Evolutionary conservation across 2,888 invertebrate genomes (phyloP), one percentile per base, ranked within the genome.

Genomic region (Mimumesa dahlbomi): DNA sequence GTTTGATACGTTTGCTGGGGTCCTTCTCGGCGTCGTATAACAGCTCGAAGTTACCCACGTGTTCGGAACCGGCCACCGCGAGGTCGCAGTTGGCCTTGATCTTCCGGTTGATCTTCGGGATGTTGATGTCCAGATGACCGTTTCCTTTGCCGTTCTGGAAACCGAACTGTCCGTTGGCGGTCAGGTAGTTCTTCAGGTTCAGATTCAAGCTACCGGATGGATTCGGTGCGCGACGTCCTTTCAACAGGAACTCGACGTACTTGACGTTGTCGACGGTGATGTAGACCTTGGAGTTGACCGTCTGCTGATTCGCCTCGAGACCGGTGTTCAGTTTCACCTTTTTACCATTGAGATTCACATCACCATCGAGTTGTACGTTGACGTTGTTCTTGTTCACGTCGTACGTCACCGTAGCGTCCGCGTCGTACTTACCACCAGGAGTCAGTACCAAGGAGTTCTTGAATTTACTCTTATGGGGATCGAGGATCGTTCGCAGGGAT

Each of bases 1-100:
- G 79, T 63, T 92, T 91, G 2, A 96, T 78, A 79, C 94, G 94
- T 80, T 94, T 94, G 42, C 90, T 92, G 42, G 93, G 93, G 84
- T 95, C 93, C 83, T 94, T 94, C 50, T 93, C 93, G 67, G 92
- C 94, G 85, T 95, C 93, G 25, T 94, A 92, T 77, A 91, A 92
- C 2, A 96, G 53, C 45, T 93, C 94, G 0, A 93, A 81, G 46
- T 93, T 92, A 0, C 93, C 90, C 68, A 92, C 92, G 86, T 92
- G 94, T 0, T 91, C 91, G 0, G 93, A 92, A 0, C 92, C 91
- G 52, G 92, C 91, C 0, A 93, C 87, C 0, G 91, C 89, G 82
- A 95, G 92, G 52, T 93, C 93, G 0, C 93, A 91, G 42, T 84
- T 89, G 1, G 87, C 89, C 62, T 89, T 88, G 58, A 90, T 84